These are phyloP conservation scores for Balaeniceps rex DNA, from an alignment of 2,113 vertebrate genomes.

Conservation along the genomic window DNA sequence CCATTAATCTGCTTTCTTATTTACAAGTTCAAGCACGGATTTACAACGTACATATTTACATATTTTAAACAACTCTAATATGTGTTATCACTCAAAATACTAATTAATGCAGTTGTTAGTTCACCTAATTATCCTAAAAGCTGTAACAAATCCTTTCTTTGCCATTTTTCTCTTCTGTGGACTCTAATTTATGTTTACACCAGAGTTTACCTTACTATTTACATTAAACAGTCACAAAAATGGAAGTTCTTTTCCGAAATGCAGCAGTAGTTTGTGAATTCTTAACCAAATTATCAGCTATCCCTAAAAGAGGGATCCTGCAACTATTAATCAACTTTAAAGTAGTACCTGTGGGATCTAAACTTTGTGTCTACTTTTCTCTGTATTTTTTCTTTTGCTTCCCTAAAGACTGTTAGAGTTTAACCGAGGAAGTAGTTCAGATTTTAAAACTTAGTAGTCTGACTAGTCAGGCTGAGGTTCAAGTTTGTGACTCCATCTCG, in stretches of 20 bases:
- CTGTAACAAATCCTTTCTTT: neutral
- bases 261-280: neutral
- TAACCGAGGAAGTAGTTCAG: neutral
- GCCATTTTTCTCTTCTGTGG: neutral
- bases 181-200: neutral
- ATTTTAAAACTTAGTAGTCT: neutral
- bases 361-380: neutral
- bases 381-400: rapidly evolving
- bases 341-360: neutral
- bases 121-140: neutral
- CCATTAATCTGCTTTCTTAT: neutral
- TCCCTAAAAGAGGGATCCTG: neutral
- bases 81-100: neutral
- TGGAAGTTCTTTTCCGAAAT: neutral
- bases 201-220: neutral
- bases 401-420: neutral
- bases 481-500: neutral
- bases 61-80: neutral
- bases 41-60: rapidly evolving
- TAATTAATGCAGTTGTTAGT: neutral
- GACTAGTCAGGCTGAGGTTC: neutral
- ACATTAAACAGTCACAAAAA: neutral
- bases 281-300: neutral
- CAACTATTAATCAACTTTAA: neutral
- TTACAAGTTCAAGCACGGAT: neutral